Conservation (phyloP, 2,113 vertebrate species). For the Semicossyphus pulcher region DNA sequence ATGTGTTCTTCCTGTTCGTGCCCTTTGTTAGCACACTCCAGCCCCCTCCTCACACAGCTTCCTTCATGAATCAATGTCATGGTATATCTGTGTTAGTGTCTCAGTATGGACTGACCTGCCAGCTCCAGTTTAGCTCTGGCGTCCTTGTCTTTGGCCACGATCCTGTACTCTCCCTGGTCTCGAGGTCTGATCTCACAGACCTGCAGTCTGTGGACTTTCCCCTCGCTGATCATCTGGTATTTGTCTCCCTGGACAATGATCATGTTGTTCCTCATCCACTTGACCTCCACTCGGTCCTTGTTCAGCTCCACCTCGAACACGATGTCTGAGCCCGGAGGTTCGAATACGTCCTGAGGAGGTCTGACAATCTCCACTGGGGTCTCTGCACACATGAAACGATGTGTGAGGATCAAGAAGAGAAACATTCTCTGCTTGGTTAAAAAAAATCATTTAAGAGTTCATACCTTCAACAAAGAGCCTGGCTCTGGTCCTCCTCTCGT, state of each 20-base stretch:
- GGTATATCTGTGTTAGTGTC: no score
- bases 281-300: slow-evolving; percentile 97
- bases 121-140: slow-evolving; percentile 96
- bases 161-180: slow-evolving; percentile 97
- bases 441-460: neutral
- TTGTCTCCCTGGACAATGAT: slow-evolving; percentile 97
- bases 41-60: neutral
- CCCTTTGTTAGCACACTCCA: no score
- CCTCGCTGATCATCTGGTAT: slow-evolving; percentile 99
- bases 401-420: neutral
- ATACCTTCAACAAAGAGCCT: slow-evolving; percentile 98
- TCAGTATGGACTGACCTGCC: slow-evolving; percentile 85
- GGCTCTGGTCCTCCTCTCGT: slow-evolving; percentile 94
- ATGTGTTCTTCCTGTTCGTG: no score
- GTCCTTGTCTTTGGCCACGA: slow-evolving; percentile 98
- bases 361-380: slow-evolving; percentile 96
- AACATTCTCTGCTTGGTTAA: neutral
- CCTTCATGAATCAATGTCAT: neutral
- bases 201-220: slow-evolving; percentile 93
- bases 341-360: slow-evolving; percentile 91
- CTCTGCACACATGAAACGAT: slow-evolving; percentile 81
- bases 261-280: slow-evolving; percentile 99
- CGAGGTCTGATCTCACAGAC: slow-evolving; percentile 95
- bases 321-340: slow-evolving; percentile 92
- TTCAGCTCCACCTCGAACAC: slow-evolving; percentile 95